Evolutionary conservation across 2,113 vertebrate genomes (phyloP).

Genomic region (Tachysurus vachellii): DNA sequence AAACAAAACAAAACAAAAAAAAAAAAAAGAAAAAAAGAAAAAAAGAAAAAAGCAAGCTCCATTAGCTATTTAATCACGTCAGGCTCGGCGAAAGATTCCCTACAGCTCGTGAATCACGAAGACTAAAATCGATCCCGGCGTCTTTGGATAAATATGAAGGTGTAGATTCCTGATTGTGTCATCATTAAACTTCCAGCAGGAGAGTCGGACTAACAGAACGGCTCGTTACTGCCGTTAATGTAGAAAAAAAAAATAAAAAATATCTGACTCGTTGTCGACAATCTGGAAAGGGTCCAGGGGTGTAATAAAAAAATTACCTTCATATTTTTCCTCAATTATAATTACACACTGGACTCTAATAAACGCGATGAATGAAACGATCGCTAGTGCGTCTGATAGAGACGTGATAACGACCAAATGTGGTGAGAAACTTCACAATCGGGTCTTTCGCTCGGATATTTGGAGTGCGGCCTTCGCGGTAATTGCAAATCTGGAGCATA

Average conservation of each 20-base stretch:
- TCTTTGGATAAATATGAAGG: background rate
- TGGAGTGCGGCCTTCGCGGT: background rate
- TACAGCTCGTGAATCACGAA: background rate
- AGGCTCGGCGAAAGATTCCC: background rate
- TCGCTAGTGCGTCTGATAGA: background rate
- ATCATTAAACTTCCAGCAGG: background rate
- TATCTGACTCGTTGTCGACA: background rate
- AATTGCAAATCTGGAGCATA: conserved; percentile 4
- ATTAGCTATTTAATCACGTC: background rate
- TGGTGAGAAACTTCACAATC: background rate
- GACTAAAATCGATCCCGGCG: background rate
- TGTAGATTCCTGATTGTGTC: background rate
- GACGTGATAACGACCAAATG: conserved; percentile 4
- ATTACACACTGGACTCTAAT: conserved; percentile 19
- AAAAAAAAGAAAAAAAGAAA: too few relatives aligned
- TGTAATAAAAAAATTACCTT: conserved; percentile 23
- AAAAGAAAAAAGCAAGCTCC: background rate
- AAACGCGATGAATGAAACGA: conserved; percentile 4
- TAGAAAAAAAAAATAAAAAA: background rate
- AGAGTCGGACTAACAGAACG: background rate
- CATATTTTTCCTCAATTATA: conserved; percentile 23
- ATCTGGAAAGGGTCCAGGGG: background rate
- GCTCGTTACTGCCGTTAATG: background rate
- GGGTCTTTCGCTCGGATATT: background rate
- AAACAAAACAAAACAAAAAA: background rate